phyloP scores from a whole-genome alignment of 2,888 invertebrate genomes.

The Meganola albula region DNA sequence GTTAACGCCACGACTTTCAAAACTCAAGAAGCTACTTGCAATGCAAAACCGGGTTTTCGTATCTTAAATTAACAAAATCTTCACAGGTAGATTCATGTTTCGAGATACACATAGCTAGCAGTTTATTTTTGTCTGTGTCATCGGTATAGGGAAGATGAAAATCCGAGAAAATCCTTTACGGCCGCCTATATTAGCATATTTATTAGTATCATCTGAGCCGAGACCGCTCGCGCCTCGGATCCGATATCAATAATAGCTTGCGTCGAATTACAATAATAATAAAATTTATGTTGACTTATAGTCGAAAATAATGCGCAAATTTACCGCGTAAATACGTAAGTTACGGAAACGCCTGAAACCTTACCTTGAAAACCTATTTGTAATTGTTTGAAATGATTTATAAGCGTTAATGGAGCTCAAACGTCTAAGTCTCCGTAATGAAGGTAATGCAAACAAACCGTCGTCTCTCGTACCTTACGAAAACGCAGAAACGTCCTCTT shows the following conservation, averaged over 20 bases:
- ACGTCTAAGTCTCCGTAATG: constrained; percentile 11
- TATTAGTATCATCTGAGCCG: constrained; percentile 59
- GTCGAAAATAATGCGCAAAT: constrained; percentile 22
- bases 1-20: constrained; percentile 23
- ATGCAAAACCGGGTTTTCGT: constrained; percentile 29
- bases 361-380: constrained; percentile 16
- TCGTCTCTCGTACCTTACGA: no score
- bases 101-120: constrained; percentile 36
- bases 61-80: constrained; percentile 18
- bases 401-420: constrained; percentile 5
- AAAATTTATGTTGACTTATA: constrained; percentile 36
- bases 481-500: constrained; percentile 9
- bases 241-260: constrained; percentile 62
- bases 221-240: constrained; percentile 42
- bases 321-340: constrained; percentile 13
- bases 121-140: constrained; percentile 61
- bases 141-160: constrained; percentile 59
- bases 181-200: constrained; percentile 68
- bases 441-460: constrained; percentile 11
- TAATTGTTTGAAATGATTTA: constrained; percentile 19
- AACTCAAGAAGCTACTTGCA: constrained; percentile 29
- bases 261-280: constrained; percentile 40
- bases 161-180: constrained; percentile 67
- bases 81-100: constrained; percentile 48
- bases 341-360: no score